These are phyloP conservation scores for Vireo griseus DNA, from an alignment of 2,797 vertebrate genomes.

Conservation along the genomic window DNA sequence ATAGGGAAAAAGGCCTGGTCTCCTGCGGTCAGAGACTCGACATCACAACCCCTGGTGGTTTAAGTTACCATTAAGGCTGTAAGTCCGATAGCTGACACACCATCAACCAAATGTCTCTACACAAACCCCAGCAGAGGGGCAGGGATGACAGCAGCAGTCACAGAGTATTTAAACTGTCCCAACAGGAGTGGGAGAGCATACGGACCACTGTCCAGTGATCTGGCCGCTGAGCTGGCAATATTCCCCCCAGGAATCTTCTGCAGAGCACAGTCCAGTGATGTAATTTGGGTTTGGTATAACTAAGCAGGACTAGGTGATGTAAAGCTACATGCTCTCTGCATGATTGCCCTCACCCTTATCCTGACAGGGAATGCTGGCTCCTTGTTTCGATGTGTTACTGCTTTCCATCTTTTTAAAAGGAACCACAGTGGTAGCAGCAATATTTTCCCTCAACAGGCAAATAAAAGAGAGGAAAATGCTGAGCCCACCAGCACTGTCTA, in stretches of 20 bases:
- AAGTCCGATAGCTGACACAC: not conserved
- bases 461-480: not conserved
- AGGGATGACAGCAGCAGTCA: not conserved
- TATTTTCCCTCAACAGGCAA: not conserved
- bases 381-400: not conserved
- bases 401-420: not conserved
- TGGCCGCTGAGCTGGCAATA: not conserved
- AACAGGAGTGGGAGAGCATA: not conserved
- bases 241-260: not conserved
- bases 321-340: not conserved
- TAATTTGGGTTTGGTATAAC: not conserved
- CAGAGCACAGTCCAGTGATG: not conserved
- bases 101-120: not conserved
- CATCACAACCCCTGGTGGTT: not conserved
- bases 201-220: fast-evolving
- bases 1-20: not conserved
- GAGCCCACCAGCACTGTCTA: not conserved
- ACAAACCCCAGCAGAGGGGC: not conserved
- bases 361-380: not conserved
- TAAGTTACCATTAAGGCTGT: not conserved
- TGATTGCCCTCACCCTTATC: not conserved
- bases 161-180: not conserved
- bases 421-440: not conserved
- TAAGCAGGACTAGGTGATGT: not conserved
- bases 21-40: fast-evolving